phyloP scores from a whole-genome alignment of 1,140 invertebrate genomes.

The Hypsibius dujardini region DNA sequence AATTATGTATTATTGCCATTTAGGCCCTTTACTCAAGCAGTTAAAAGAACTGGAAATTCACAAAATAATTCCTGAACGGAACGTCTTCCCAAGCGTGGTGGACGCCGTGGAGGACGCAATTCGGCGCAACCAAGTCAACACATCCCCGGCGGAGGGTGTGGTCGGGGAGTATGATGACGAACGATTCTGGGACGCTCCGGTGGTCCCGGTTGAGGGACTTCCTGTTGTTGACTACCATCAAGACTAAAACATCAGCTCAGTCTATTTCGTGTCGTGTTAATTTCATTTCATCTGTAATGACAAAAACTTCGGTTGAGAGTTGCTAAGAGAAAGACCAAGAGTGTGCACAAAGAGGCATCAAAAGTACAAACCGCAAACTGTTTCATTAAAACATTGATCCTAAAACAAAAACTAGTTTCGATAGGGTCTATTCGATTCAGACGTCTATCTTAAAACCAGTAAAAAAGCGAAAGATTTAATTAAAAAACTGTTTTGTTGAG shows the following conservation, averaged over 20 bases:
- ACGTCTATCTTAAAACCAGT: no score
- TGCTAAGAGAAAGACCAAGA: no score
- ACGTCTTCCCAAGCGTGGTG: constrained; percentile 16
- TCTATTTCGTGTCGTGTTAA: no score
- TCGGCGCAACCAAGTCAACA: background rate
- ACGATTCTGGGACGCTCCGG: constrained; percentile 4
- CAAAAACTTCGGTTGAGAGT: no score
- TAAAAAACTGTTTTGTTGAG: no score
- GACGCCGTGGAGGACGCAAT: constrained; percentile 12
- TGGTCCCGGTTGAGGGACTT: constrained; percentile 10
- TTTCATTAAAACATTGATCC: no score
- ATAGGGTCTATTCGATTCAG: no score
- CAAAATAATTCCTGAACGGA: constrained; percentile 4
- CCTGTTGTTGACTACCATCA: constrained; percentile 10
- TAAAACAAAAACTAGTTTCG: no score
- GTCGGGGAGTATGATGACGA: constrained; percentile 15
- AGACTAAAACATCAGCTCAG: background rate
- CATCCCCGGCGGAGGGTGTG: background rate
- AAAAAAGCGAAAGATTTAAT: no score
- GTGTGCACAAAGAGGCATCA: no score
- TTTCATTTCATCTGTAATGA: no score
- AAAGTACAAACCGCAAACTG: no score
- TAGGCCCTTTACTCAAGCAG: background rate
- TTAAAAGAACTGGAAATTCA: background rate
- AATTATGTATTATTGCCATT: background rate